Conservation (phyloP, 2,113 vertebrate species). For the Arvicanthis niloticus region DNA sequence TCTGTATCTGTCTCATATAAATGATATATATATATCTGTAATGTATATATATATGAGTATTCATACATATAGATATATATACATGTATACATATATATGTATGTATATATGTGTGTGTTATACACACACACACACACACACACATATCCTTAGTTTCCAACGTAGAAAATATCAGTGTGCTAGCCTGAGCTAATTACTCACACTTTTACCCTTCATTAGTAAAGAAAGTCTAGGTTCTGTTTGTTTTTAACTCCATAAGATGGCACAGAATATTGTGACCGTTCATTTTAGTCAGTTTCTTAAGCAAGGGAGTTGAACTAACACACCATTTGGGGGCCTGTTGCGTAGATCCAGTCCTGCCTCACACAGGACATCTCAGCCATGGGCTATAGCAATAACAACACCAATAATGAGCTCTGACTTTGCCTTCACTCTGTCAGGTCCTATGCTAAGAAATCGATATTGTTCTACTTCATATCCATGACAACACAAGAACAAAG, state of each 20-base stretch:
- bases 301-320: background rate
- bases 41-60: background rate
- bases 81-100: background rate
- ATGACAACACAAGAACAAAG: background rate
- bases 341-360: background rate
- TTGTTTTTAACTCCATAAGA: background rate
- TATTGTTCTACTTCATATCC: background rate
- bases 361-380: background rate
- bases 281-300: background rate
- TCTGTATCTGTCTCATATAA: background rate
- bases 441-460: background rate
- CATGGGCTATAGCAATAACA: background rate
- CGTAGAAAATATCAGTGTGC: background rate
- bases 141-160: background rate
- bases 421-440: background rate
- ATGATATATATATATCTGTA: too few species aligned
- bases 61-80: too few species aligned
- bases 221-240: background rate
- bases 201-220: constrained; percentile 16
- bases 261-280: background rate
- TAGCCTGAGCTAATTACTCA: background rate
- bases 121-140: too few species aligned
- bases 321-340: accelerated
- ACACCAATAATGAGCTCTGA: background rate
- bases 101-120: too few species aligned